Evolutionary conservation across 2,113 vertebrate species (phyloP).

Genomic region (Coptodon rendalli): DNA sequence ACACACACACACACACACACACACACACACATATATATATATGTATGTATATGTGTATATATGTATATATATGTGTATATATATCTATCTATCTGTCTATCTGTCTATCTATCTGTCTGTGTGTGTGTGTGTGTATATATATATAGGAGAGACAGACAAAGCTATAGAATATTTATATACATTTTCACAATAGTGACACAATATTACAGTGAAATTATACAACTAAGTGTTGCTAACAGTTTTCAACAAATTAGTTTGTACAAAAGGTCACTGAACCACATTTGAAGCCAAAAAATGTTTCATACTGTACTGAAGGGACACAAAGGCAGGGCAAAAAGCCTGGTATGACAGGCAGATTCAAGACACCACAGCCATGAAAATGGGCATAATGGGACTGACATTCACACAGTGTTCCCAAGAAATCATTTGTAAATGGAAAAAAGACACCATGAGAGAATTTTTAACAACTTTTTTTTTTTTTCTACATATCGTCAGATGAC

Average conservation of each 20-base stretch:
- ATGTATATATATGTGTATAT: too few relatives aligned
- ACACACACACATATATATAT: too few relatives aligned
- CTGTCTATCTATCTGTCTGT: too few relatives aligned
- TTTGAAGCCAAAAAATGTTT: neutral
- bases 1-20: too few relatives aligned
- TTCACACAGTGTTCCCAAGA: neutral
- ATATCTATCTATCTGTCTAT: too few relatives aligned
- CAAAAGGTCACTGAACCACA: neutral
- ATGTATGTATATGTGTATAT: too few relatives aligned
- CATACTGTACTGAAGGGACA: neutral
- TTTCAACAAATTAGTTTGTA: neutral
- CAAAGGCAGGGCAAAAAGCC: neutral
- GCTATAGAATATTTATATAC: too few relatives aligned
- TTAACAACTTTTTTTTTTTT: neutral
- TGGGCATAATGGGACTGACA: neutral
- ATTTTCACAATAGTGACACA: too few relatives aligned
- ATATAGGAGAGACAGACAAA: too few relatives aligned
- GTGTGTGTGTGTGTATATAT: too few relatives aligned
- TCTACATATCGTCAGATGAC: neutral
- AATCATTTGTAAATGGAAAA: neutral
- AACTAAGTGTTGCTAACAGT: neutral
- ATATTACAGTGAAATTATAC: neutral
- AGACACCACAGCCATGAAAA: neutral
- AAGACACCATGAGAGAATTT: neutral
- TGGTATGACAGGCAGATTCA: neutral